A percentile compares a stretch with the other conserved stretches of the same genome.
Evolutionary conservation across 2,113 vertebrate genomes (phyloP).

Genomic region (Aspiorhynchus laticeps): DNA sequence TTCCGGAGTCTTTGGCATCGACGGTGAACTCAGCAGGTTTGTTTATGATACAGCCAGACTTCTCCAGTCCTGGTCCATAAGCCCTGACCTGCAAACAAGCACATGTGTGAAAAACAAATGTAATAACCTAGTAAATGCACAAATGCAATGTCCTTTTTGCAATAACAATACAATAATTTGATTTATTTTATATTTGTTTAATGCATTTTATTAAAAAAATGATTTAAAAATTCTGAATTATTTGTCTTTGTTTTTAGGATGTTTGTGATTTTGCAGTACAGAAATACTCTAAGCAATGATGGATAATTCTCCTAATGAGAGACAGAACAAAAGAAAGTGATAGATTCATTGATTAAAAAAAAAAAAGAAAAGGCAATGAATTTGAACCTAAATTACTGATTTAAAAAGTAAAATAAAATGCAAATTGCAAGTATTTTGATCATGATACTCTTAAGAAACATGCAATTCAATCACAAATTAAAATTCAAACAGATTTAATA

Average conservation of each 20-base stretch:
- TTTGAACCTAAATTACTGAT: not conserved
- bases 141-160: not conserved
- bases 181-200: too few relatives aligned
- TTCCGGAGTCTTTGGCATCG: conserved; percentile 86
- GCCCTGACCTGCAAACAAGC: conserved; percentile 82
- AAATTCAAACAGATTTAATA: too few relatives aligned
- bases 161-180: not conserved
- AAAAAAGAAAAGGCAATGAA: not conserved
- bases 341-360: not conserved
- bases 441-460: too few relatives aligned
- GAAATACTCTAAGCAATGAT: not conserved
- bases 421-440: too few relatives aligned
- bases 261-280: not conserved
- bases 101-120: not conserved
- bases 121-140: not conserved
- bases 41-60: conserved; percentile 85
- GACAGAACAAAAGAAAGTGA: not conserved
- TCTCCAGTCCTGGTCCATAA: conserved; percentile 89
- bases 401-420: too few relatives aligned
- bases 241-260: not conserved
- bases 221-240: not conserved
- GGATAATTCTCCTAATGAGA: not conserved
- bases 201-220: not conserved
- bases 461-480: too few relatives aligned
- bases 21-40: conserved; percentile 89